Percentiles rank a stretch among this genome's conserved stretches.
These are phyloP conservation scores for Eulithis prunata DNA, from an alignment of 2,888 invertebrate genomes.

Conservation along the genomic window DNA sequence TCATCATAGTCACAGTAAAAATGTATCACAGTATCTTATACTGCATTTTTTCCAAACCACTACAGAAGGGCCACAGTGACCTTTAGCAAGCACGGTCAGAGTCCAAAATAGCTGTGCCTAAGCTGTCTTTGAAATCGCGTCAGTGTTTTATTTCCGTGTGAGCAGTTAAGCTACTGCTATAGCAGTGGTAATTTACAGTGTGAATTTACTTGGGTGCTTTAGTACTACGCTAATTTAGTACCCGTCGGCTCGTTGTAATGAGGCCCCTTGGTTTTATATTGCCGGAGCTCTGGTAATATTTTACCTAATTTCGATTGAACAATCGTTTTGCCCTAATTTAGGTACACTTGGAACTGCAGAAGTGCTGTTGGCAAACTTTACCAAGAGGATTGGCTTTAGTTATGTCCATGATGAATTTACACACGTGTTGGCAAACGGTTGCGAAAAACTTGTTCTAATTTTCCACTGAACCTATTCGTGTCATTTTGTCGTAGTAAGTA, in stretches of 20 bases:
- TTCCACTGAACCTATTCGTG: neutral
- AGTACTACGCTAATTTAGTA: conserved; percentile 39
- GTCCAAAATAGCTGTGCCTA: neutral
- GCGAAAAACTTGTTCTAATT: neutral
- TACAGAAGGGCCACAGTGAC: neutral
- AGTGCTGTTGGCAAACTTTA: conserved; percentile 36
- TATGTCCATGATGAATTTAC: conserved; percentile 19
- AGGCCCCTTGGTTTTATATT: conserved; percentile 44
- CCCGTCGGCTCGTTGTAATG: conserved; percentile 39
- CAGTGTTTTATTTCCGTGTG: conserved; percentile 2
- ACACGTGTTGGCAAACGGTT: neutral
- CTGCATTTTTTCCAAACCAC: no score
- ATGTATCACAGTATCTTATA: neutral
- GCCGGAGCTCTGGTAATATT: conserved; percentile 40
- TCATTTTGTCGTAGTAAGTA: neutral
- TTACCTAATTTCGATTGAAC: conserved; percentile 45
- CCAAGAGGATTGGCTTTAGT: conserved; percentile 23
- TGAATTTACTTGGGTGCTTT: conserved; percentile 30
- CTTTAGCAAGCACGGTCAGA: neutral
- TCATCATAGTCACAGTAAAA: conserved; percentile 27
- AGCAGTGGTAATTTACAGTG: conserved; percentile 26
- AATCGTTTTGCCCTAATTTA: conserved; percentile 43
- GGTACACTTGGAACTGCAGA: conserved; percentile 39
- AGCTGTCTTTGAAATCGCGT: neutral
- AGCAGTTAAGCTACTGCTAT: conserved; percentile 24